phyloP scores from a whole-genome alignment of 2,888 invertebrate species.

The Creontiades dilutus region DNA sequence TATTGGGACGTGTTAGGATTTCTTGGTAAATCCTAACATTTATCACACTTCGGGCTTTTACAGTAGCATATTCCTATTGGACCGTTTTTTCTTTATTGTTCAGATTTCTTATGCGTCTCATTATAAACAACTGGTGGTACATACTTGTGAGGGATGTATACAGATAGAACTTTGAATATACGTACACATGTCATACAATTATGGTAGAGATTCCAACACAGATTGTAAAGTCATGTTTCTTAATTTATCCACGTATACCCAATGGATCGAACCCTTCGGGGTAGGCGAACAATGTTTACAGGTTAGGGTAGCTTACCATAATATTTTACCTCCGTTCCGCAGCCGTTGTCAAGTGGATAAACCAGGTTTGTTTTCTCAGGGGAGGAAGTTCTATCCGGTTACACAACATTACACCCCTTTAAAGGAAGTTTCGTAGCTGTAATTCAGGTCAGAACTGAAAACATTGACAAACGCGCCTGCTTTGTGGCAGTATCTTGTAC shows the following conservation, averaged over 20 bases:
- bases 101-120: background rate
- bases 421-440: background rate
- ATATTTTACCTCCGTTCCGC: background rate
- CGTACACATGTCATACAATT: background rate
- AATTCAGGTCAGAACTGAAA: background rate
- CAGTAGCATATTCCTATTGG: too few relatives aligned
- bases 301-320: background rate
- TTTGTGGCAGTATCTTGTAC: too few relatives aligned
- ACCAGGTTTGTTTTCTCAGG: constrained; percentile 8
- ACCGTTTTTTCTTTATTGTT: background rate
- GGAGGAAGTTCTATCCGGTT: background rate
- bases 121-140: background rate
- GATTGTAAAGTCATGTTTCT: constrained; percentile 14
- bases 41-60: too few relatives aligned
- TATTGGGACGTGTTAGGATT: too few relatives aligned
- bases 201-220: background rate
- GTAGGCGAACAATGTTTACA: background rate
- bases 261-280: constrained; percentile 27
- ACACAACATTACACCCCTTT: background rate
- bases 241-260: constrained; percentile 14
- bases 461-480: background rate
- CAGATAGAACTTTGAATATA: background rate
- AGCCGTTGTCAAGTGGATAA: constrained; percentile 15
- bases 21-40: too few relatives aligned
- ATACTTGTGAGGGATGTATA: background rate